These are phyloP conservation scores for Neosalanx taihuensis DNA, from an alignment of 2,797 vertebrate genomes.

Conservation along the genomic window DNA sequence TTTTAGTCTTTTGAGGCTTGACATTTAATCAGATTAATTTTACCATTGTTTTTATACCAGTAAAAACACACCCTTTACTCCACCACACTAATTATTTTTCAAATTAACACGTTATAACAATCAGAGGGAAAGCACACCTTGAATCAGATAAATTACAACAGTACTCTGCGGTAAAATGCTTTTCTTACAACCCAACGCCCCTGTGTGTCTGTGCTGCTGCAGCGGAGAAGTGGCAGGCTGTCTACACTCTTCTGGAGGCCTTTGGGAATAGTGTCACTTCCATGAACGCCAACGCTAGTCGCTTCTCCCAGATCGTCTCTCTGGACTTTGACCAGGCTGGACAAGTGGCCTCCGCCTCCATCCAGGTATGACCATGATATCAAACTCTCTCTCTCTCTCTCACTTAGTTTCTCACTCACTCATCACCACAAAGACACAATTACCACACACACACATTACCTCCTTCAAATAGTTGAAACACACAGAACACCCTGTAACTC, in stretches of 20 bases:
- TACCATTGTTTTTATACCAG: too few relatives aligned
- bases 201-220: conserved; percentile 14
- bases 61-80: too few relatives aligned
- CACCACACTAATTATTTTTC: too few relatives aligned
- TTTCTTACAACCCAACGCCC: conserved; percentile 1
- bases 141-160: neutral
- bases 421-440: neutral
- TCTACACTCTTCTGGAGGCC: conserved; percentile 92
- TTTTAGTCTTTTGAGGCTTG: too few relatives aligned
- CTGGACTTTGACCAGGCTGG: conserved; percentile 96
- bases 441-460: neutral
- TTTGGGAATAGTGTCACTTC: conserved; percentile 90
- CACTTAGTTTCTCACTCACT: neutral
- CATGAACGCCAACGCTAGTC: conserved; percentile 89
- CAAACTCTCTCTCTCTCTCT: neutral
- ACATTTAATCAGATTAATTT: too few relatives aligned
- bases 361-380: conserved; percentile 80
- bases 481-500: neutral
- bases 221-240: conserved; percentile 98
- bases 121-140: too few relatives aligned
- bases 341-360: conserved; percentile 92
- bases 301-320: conserved; percentile 94
- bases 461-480: neutral
- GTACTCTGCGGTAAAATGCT: neutral
- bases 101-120: too few relatives aligned